Evolutionary conservation across 2,113 vertebrate genomes (phyloP), one percentile per base, ranked within the genome.

Genomic region (Marmota monax): DNA sequence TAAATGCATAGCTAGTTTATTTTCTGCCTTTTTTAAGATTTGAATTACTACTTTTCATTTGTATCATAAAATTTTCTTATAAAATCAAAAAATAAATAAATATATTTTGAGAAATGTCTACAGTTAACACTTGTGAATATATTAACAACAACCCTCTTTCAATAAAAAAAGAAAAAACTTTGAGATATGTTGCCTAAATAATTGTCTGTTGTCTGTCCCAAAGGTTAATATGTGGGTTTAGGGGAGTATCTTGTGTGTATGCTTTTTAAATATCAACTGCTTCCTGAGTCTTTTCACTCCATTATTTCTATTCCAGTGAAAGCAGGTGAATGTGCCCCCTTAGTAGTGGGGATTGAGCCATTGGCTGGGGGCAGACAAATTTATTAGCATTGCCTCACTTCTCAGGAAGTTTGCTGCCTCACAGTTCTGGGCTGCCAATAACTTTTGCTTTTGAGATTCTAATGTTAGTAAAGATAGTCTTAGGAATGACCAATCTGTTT

Each of bases 51-150:
- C 42, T 45, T 45, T 45, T 45, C 42, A 45, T 45, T 45, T 45
- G 42, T 45, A 45, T 45, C 42, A 45, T 45, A 45, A 45, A 45
- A 45, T 45, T 45, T 45, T 45, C 42, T 45, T 45, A 42, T 45
- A 45, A 45, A 45, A 45, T 45, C 42, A 45, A 45, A 7, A 45
- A 45, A 45, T 45, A 45, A 45, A 45, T 45, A 45, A 45, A 70
- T 85, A 23, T 22, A 58, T 74, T 92, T 80, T 87, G 67, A 85
- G 45, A 94, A 84, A 88, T 48, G 6, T 90, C 74, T 80, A 42
- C 42, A 88, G 1, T 85, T 84, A 85, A 22, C 45, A 87, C 51
- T 86, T 45, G 32, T 83, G 10, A 74, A 69, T 95, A 48, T 42
- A 76, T 94, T 94, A 80, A 3, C 61, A 89, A 70, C 63, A 90